phyloP scores from a whole-genome alignment of 2,797 vertebrate species.

The Enteromius viviparus region DNA sequence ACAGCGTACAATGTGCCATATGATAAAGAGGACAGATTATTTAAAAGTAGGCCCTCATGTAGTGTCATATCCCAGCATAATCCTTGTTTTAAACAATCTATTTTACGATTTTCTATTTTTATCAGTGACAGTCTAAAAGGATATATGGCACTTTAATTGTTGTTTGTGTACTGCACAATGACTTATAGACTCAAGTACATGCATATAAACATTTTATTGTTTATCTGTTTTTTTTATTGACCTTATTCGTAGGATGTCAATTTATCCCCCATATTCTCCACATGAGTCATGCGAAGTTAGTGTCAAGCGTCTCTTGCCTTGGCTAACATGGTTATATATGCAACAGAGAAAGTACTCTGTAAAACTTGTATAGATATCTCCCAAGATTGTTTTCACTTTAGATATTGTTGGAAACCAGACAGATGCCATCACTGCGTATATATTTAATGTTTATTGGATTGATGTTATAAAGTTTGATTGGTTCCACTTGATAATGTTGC shows the following conservation, averaged over 20 bases:
- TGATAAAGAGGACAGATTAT: conserved; percentile 22
- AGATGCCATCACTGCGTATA: conserved; percentile 49
- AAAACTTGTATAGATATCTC: conserved; percentile 38
- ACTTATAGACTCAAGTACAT: conserved; percentile 32
- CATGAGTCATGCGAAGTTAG: conserved; percentile 5
- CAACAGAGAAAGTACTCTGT: conserved; percentile 35
- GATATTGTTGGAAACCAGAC: conserved; percentile 39
- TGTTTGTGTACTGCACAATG: conserved; percentile 39
- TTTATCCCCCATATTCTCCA: conserved; percentile 5
- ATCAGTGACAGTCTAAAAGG: conserved; percentile 24
- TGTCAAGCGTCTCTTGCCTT: conserved; percentile 25
- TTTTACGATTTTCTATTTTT: conserved; percentile 41
- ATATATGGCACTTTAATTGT: conserved; percentile 49
- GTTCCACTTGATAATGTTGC: conserved; percentile 54
- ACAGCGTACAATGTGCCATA: conserved; percentile 41
- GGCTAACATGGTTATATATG: conserved; percentile 29
- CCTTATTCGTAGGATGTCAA: conserved; percentile 6
- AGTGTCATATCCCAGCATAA: conserved; percentile 36
- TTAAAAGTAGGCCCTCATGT: conserved; percentile 33
- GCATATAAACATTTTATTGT: conserved; percentile 32
- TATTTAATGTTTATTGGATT: conserved; percentile 46
- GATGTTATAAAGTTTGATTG: conserved; percentile 47
- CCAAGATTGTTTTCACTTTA: conserved; percentile 47
- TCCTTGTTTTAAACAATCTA: conserved; percentile 28
- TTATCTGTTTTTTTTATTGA: background rate